Evolutionary conservation across 35 echinoderm and acorn worm genomes (phyloP).

Genomic region (Nesometra sesokonis): DNA sequence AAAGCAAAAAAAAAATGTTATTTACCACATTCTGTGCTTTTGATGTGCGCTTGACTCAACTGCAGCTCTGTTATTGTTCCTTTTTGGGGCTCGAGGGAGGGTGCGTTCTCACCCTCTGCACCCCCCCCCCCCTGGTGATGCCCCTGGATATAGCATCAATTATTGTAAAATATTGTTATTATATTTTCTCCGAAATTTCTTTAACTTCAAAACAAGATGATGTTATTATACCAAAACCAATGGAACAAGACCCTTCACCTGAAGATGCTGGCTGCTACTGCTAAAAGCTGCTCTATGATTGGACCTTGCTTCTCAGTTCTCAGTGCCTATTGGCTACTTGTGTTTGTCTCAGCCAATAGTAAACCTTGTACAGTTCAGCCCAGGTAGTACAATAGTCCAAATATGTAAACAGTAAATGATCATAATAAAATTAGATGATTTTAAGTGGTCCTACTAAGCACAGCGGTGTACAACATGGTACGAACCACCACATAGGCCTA

Average conservation of each 20-base stretch:
- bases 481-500: too few species aligned
- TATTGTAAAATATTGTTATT: too few species aligned
- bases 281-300: neutral
- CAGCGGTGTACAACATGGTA: too few species aligned
- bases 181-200: neutral
- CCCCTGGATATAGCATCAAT: too few species aligned
- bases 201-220: neutral
- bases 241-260: neutral
- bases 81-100: too few species aligned
- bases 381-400: neutral
- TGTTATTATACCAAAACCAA: neutral
- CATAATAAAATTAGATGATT: neutral
- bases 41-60: too few species aligned
- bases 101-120: too few species aligned
- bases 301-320: neutral
- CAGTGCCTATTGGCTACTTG: neutral
- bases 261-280: neutral
- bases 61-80: too few species aligned
- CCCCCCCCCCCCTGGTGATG: too few species aligned
- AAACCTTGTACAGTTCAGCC: neutral
- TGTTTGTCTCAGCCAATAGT: neutral
- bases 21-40: too few species aligned
- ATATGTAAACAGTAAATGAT: neutral
- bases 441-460: too few species aligned
- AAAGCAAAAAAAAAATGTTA: too few species aligned